Percentiles rank a stretch among this genome's conserved stretches.
Conservation (phyloP, 2,797 vertebrate species). For the Scarus forsteni region DNA sequence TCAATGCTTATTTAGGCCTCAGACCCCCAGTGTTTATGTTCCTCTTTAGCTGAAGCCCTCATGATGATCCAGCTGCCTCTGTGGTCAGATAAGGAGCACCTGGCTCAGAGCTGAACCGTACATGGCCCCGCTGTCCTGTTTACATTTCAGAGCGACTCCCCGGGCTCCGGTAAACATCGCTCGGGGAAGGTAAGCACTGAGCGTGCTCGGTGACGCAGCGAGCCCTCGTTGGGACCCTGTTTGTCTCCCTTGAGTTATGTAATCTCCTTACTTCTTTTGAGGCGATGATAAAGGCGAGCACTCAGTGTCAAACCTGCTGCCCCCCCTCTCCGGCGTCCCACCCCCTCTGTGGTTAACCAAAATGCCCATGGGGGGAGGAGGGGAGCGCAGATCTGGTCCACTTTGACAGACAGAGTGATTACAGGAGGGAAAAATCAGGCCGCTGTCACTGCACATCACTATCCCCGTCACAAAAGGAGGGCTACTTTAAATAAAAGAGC, state of each 20-base stretch:
- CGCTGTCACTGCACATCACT: conserved; percentile 81
- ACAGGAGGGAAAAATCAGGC: conserved; percentile 72
- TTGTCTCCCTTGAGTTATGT: conserved; percentile 56
- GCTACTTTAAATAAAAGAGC: conserved; percentile 60
- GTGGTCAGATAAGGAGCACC: conserved; percentile 66
- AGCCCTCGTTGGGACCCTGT: conserved; percentile 49
- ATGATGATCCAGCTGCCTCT: conserved; percentile 72
- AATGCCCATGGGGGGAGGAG: conserved; percentile 53
- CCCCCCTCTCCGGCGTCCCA: conserved; percentile 34
- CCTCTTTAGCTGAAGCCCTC: conserved; percentile 52
- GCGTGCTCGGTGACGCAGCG: conserved; percentile 45
- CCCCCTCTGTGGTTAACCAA: conserved; percentile 65
- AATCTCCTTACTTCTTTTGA: conserved; percentile 67
- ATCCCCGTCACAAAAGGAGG: conserved; percentile 72
- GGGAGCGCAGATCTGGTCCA: conserved; percentile 56
- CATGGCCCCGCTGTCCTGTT: conserved; percentile 69
- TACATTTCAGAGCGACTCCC: conserved; percentile 74
- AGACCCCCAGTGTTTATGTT: conserved; percentile 57
- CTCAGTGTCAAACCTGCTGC: conserved; percentile 43
- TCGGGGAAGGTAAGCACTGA: conserved; percentile 57
- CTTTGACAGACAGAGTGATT: conserved; percentile 64
- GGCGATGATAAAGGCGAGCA: conserved; percentile 54
- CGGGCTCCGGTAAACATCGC: conserved; percentile 70
- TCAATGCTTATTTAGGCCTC: conserved; percentile 40
- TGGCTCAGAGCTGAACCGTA: conserved; percentile 66